Evolutionary conservation across 2,888 invertebrate genomes (phyloP), one percentile per base, ranked within the genome.

Genomic region (Ophonus ardosiacus): DNA sequence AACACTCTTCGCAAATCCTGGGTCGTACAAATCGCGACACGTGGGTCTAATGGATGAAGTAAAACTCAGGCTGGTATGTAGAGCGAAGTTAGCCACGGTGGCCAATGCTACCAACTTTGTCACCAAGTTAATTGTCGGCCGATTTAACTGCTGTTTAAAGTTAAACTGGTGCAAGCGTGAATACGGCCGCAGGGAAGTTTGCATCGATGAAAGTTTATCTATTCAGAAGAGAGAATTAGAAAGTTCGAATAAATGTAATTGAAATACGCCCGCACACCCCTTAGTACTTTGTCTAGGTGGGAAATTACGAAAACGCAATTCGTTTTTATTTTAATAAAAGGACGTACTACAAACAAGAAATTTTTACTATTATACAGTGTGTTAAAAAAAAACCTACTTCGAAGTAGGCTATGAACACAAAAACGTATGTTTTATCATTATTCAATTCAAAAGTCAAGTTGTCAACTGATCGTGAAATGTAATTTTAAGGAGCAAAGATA

Each of bases 81-180:
- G 13, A 43, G 13, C 6, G 63, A 43, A 74, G 43, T 40, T 74
- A 21, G 40, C 71, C 40, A 43, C 51, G 40, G 3, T 40, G 31
- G 38, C 7, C 38, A 51, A 10, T 18, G 15, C 38, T n/a, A 57
- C 83, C 74, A 83, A 83, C 83, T 83, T 83, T 83, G 83, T 83
- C 83, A 76, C 83, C 83, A 76, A 74, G 83, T 83, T 83, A 83
- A 83, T 83, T 83, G 83, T 76, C 76, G 61, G 57, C 59, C 83
- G 83, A 83, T 83, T 83, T 76, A 83, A 83, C 59, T 61, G 76
- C 76, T 61, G 74, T 83, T 83, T 83, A 83, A 83, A 83, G 83
- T 83, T 83, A 18, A 74, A 82, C 56, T 56, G 74, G 74, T 13
- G 71, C 71, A 15, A 18, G 51, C 15, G 76, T 18, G 76, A 76